Base-by-base conservation (phyloP, 2,113 vertebrate species). In the Pycnonotus jocosus region DNA sequence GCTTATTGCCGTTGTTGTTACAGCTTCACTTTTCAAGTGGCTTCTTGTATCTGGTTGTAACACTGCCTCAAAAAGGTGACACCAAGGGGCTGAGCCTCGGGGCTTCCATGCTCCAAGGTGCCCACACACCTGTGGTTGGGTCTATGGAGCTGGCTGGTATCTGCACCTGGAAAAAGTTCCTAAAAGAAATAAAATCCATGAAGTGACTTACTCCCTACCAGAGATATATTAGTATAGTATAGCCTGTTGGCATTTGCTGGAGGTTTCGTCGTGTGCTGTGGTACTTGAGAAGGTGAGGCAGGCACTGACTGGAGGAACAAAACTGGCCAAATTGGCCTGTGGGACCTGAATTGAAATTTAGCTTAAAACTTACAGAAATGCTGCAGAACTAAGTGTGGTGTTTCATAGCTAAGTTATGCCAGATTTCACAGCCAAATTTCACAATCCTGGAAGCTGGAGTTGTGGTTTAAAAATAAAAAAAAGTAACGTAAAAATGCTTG, bases 41-140 rank as follows among this genome's bases (percentile, higher is more conserved):
- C 45, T 90, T 58, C 15, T 40, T 71, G 35, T 60, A 7, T 35
- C 44, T 74, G 51, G 7, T 11, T 45, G 14, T 27, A 42, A 9
- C 4, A 5, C 2, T 45, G 12, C 37, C 28, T 48, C 15, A 28
- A 19, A 77, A 38, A 72, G 37, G 12, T 3, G 4, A 2, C 21
- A 4, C 10, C 3, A 5, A 35, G 33, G n/a, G 13, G 11, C 42
- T 70, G 42, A 15, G 11, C 53, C 21, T 33, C 35, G 9, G 25
- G 23, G 60, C 10, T 51, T 31, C 13, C 11, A 42, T 56, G 3
- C 40, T 30, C 35, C 0, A 0, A 11, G 40, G 31, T 3, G 3
- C 44, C 37, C 0, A 0, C 25, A 25, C 0, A 10, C 25, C 35
- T 22, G 28, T 3, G 6, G 0, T 30, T 30, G 16, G 33, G 30